Base-by-base conservation (phyloP, 1,140 invertebrate species). In the Drosophila setifemur region DNA sequence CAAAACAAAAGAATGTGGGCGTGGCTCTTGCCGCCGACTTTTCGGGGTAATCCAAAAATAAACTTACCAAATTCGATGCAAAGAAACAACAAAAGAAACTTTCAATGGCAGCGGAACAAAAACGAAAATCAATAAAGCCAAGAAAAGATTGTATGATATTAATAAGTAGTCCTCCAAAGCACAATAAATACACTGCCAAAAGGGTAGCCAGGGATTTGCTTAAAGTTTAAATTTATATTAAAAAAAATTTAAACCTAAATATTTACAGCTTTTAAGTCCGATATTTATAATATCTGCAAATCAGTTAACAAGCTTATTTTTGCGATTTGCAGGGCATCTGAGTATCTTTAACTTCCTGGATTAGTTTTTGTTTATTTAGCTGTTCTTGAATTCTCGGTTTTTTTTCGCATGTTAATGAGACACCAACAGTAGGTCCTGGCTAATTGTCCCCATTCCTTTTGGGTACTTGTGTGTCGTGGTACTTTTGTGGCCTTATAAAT, bases 81-180 rank as follows among this genome's bases (percentile, higher is more conserved):
- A 50, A 60, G 11, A 25, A 49, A 3, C 33, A 64, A 64, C 53
- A 64, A 47, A 53, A 64, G 63, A 67, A 79, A 74, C 42, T 73
- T 79, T 79, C 75, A 79, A 79, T 79, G 75, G 70, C 75, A 79
- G 50, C 63, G 58, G 19, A 76, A 48, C 48, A 50, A 44, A 71
- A 50, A 72, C 28, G 37, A 39, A 69, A 72, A 72, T 72, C 68
- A 70, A 70, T 70, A 70, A 70, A 31, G 21, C 52, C 67, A 70
- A 69, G 43, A 70, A 70, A 67, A 67, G 60, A 52, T 66, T 66
- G 21, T 67, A 9, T 5, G 16, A 69, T 70, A 60, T 70, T 70
- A 70, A 58, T 70, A 70, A 70, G 66, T 21, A 50, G 66, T 61
- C 26, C 52, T 31, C 1, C 12, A 2, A 14, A 23, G 33, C 6